phyloP scores from a whole-genome alignment of 1,140 invertebrate genomes.

The Neuroterus valhalla region DNA sequence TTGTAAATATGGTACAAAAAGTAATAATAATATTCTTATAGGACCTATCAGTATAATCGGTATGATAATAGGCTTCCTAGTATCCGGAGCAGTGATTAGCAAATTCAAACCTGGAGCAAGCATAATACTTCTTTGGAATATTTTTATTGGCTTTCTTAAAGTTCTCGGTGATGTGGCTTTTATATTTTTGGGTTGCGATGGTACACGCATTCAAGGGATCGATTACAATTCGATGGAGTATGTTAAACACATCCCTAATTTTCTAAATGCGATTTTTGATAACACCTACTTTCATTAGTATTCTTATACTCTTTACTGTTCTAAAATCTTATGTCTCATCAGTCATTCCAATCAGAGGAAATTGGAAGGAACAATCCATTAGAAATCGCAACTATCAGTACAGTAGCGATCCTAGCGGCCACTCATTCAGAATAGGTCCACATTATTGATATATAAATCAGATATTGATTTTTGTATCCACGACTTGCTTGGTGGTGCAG shows the following conservation, averaged over 20 bases:
- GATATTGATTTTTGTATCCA: too few species aligned
- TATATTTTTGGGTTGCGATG: conserved; percentile 78
- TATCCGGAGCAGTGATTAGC: conserved; percentile 79
- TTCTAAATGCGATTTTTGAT: background rate
- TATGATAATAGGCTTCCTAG: conserved; percentile 79
- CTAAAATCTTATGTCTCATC: too few species aligned
- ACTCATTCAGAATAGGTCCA: too few species aligned
- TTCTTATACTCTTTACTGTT: too few species aligned
- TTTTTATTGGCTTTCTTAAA: conserved; percentile 77
- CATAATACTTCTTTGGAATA: conserved; percentile 80
- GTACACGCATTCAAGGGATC: conserved; percentile 67
- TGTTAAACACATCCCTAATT: conserved; percentile 50
- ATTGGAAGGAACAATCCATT: too few species aligned
- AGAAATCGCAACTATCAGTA: too few species aligned
- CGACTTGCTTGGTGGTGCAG: too few species aligned
- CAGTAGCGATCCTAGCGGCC: too few species aligned
- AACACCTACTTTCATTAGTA: background rate
- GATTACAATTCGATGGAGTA: conserved; percentile 65
- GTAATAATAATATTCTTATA: conserved; percentile 48
- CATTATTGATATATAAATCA: too few species aligned
- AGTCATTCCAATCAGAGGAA: too few species aligned
- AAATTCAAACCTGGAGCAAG: conserved; percentile 79
- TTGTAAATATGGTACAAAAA: too few species aligned
- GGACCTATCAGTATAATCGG: conserved; percentile 76
- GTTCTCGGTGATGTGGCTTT: conserved; percentile 74